Conservation (phyloP, 1,140 invertebrate genomes). For the Drosophila rufa region DNA sequence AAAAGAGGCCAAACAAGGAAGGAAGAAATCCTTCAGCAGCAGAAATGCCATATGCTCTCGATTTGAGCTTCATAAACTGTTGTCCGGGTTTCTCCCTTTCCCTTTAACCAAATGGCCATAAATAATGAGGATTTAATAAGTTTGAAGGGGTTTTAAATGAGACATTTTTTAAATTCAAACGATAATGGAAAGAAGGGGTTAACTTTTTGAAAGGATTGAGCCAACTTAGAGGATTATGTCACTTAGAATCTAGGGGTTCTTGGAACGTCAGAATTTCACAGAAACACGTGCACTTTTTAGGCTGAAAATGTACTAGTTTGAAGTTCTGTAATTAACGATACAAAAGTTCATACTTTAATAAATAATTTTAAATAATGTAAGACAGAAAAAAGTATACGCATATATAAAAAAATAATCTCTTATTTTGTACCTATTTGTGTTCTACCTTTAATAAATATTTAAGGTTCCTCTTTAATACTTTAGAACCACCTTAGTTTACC, state of each 20-base stretch:
- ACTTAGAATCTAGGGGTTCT: background rate
- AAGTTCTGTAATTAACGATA: too few relatives aligned
- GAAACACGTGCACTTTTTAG: too few relatives aligned
- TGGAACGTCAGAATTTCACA: too few relatives aligned
- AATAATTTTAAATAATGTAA: too few relatives aligned
- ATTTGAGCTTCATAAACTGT: slow-evolving; percentile 62
- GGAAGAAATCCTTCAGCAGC: slow-evolving; percentile 7
- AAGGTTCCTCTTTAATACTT: background rate
- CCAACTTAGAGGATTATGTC: background rate
- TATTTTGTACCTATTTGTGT: background rate
- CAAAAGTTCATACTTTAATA: too few relatives aligned
- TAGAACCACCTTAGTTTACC: too few relatives aligned
- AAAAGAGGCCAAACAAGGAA: background rate
- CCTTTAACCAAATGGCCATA: slow-evolving; percentile 57
- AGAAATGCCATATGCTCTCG: slow-evolving; percentile 56
- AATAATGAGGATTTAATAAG: slow-evolving; percentile 58
- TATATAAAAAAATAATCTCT: too few relatives aligned
- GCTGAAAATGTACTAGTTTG: background rate
- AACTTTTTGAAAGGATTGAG: background rate
- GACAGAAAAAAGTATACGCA: too few relatives aligned
- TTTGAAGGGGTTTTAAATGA: slow-evolving; percentile 19
- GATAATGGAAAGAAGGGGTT: background rate
- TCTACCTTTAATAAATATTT: background rate
- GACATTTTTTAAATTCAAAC: slow-evolving; percentile 17
- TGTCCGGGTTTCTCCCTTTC: slow-evolving; percentile 22